Percentiles rank a stretch among this genome's conserved stretches.
phyloP scores from a whole-genome alignment of 2,888 invertebrate genomes.

The Polymixis flavicincta region DNA sequence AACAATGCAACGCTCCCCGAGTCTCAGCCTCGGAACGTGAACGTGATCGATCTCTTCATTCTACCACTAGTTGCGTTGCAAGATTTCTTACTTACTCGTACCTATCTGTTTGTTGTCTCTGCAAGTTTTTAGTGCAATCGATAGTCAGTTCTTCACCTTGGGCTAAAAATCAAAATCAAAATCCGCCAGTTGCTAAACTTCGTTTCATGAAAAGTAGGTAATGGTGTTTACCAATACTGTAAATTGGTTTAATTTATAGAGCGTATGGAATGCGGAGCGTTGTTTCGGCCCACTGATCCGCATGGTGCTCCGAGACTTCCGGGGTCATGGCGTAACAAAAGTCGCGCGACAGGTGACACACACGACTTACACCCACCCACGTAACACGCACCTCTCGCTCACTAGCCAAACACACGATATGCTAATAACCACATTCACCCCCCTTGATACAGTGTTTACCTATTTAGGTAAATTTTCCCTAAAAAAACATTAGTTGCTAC shows the following conservation, averaged over 20 bases:
- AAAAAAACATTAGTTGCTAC: background rate
- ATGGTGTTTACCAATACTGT: conserved; percentile 7
- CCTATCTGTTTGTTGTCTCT: conserved; percentile 46
- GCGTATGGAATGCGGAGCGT: conserved; percentile 42
- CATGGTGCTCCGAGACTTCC: conserved; percentile 69
- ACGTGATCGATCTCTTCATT: conserved; percentile 81
- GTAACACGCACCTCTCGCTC: conserved; percentile 27
- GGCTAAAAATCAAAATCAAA: background rate
- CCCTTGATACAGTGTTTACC: conserved; percentile 20
- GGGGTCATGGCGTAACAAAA: conserved; percentile 73
- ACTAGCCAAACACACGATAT: conserved; percentile 36
- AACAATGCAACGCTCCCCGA: conserved; percentile 79
- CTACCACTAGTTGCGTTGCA: conserved; percentile 69
- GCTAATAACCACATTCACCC: conserved; percentile 32
- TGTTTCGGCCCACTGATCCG: conserved; percentile 69
- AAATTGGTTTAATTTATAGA: conserved; percentile 32
- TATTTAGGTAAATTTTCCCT: background rate
- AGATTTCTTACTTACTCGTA: conserved; percentile 70
- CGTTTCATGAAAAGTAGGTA: too few species aligned
- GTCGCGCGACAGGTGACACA: conserved; percentile 69
- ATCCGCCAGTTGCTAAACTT: background rate
- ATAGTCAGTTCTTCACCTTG: too few species aligned
- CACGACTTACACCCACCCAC: conserved; percentile 51
- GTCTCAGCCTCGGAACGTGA: conserved; percentile 74
- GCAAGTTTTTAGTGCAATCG: background rate